Evolutionary conservation across 1,140 invertebrate species (phyloP).

Genomic region (Drosophila rufa): DNA sequence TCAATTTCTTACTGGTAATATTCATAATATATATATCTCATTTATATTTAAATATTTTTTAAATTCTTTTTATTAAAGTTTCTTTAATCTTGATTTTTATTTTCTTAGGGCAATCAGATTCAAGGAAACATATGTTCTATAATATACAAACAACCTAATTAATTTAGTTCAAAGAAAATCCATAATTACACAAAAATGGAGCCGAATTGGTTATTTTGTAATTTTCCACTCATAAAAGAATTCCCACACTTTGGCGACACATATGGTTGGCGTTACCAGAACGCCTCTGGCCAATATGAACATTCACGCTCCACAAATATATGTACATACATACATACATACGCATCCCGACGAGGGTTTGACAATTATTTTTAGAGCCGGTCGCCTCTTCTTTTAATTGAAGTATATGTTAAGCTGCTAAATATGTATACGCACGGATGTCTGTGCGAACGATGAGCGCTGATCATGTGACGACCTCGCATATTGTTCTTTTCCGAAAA

Average conservation of each 20-base stretch:
- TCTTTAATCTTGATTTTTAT: too few relatives aligned
- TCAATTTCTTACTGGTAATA: too few relatives aligned
- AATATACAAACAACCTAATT: neutral
- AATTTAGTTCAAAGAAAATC: neutral
- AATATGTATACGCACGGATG: neutral
- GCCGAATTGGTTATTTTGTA: neutral
- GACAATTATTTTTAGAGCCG: conserved; percentile 29
- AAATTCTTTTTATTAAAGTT: too few relatives aligned
- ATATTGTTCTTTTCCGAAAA: conserved; percentile 18
- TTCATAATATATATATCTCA: too few relatives aligned
- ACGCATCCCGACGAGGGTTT: conserved; percentile 2
- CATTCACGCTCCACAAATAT: neutral
- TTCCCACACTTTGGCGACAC: conserved; percentile 6
- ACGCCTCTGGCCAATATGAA: neutral
- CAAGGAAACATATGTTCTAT: too few relatives aligned
- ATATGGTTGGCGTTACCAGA: conserved; percentile 7
- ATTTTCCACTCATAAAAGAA: neutral
- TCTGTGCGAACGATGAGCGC: neutral
- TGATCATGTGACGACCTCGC: conserved; percentile 25
- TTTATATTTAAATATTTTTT: too few relatives aligned
- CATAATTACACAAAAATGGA: neutral
- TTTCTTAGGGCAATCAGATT: too few relatives aligned
- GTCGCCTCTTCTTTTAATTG: conserved; percentile 33
- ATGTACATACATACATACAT: too few relatives aligned
- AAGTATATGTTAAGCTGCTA: conserved; percentile 28